Percentiles rank a stretch among this genome's conserved stretches.
phyloP scores from a whole-genome alignment of 2,113 vertebrate species.

The Mungos mungo region DNA sequence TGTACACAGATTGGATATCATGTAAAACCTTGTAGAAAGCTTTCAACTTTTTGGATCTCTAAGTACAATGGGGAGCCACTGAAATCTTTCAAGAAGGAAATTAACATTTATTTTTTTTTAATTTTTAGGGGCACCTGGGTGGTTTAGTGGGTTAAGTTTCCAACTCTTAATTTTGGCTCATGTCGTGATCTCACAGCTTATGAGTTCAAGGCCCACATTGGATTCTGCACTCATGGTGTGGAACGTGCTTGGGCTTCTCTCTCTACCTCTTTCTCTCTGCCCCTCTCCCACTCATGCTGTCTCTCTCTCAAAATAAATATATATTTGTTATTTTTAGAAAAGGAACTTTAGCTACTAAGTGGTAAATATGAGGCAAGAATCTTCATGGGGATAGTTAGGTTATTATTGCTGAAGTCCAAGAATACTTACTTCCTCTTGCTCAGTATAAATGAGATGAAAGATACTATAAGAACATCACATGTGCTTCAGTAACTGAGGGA shows the following conservation, averaged over 20 bases:
- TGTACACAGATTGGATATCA: not conserved
- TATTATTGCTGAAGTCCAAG: not conserved
- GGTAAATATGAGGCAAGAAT: not conserved
- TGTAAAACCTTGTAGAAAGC: not conserved
- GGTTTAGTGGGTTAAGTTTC: not conserved
- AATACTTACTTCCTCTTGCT: not conserved
- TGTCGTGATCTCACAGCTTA: not conserved
- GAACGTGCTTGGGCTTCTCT: not conserved
- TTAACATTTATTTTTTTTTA: not conserved
- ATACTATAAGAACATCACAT: not conserved
- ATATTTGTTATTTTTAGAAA: not conserved
- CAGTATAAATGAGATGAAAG: conserved; percentile 46
- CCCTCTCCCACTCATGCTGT: not conserved
- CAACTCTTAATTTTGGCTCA: not conserved
- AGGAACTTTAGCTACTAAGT: conserved; percentile 3
- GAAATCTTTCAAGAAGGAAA: not conserved
- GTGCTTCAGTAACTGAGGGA: conserved; percentile 33
- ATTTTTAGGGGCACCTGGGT: not conserved
- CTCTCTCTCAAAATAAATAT: not conserved
- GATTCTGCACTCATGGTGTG: no score
- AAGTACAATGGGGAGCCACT: not conserved
- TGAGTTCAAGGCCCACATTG: no score
- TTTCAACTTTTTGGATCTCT: not conserved
- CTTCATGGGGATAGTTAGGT: not conserved
- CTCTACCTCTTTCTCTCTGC: not conserved